These are phyloP conservation scores for Rhynchonycteris naso DNA, from an alignment of 2,797 vertebrate genomes.

Conservation along the genomic window DNA sequence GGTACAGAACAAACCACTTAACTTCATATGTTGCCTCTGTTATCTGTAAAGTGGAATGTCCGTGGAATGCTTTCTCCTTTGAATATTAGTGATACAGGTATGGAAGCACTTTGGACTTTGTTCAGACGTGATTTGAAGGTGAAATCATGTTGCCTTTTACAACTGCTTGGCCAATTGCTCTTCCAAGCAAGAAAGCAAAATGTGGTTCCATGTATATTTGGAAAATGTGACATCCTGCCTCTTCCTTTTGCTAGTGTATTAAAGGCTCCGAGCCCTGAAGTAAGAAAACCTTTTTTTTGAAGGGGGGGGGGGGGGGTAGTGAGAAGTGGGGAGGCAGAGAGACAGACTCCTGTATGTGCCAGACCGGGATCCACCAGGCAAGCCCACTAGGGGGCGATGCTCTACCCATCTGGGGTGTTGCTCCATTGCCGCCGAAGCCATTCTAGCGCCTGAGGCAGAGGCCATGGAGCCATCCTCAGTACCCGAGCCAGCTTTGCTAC, in stretches of 20 bases:
- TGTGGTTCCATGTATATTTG: not conserved
- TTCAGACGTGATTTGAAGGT: not conserved
- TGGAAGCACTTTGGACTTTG: not conserved
- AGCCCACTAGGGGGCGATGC: too few species aligned
- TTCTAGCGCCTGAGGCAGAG: too few species aligned
- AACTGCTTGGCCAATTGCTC: not conserved
- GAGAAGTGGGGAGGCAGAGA: too few species aligned
- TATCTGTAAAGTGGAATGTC: slow-evolving; percentile 38
- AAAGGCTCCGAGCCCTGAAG: not conserved
- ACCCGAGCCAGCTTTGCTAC: too few species aligned
- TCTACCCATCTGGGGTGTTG: too few species aligned
- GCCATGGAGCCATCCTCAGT: too few species aligned
- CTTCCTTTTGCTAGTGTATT: not conserved
- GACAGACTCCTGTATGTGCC: too few species aligned
- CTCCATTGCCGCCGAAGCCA: too few species aligned
- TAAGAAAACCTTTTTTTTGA: not conserved
- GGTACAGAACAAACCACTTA: slow-evolving; percentile 43
- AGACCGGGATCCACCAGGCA: too few species aligned
- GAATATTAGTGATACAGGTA: not conserved
- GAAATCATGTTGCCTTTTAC: not conserved
- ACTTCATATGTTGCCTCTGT: not conserved
- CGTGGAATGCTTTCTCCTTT: not conserved
- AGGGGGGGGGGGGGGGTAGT: too few species aligned
- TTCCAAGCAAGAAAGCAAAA: slow-evolving; percentile 9
- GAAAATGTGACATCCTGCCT: not conserved